These are phyloP conservation scores for Cotesia chilonis DNA, from an alignment of 1,140 invertebrate species.

Conservation along the genomic window DNA sequence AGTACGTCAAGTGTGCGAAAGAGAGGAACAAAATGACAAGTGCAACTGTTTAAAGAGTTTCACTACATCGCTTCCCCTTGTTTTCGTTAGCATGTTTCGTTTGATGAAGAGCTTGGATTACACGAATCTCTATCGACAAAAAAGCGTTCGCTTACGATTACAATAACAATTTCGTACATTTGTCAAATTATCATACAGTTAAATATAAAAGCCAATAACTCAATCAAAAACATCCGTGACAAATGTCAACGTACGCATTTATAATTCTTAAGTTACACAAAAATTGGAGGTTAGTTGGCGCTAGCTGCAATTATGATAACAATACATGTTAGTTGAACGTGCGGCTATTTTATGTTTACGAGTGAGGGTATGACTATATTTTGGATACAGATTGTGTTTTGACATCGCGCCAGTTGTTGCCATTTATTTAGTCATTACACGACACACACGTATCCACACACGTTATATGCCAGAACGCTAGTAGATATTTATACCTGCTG, in stretches of 20 bases:
- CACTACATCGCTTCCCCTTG: background rate
- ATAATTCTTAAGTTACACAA: too few species aligned
- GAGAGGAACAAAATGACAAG: conserved; percentile 28
- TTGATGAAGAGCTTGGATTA: too few species aligned
- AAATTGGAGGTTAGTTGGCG: background rate
- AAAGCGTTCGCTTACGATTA: too few species aligned
- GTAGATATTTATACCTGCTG: too few species aligned
- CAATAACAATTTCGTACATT: too few species aligned
- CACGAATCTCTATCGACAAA: too few species aligned
- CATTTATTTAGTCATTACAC: conserved; percentile 67
- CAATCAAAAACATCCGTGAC: conserved; percentile 66
- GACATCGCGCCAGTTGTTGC: conserved; percentile 61
- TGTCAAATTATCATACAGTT: too few species aligned
- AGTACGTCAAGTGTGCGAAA: conserved; percentile 11
- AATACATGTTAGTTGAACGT: too few species aligned
- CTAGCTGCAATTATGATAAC: background rate
- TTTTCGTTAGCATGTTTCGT: too few species aligned
- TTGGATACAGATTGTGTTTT: too few species aligned
- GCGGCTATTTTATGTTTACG: conserved; percentile 50
- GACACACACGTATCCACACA: conserved; percentile 41
- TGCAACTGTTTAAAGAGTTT: conserved; percentile 14
- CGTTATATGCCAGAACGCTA: conserved; percentile 43
- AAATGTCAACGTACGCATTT: conserved; percentile 58
- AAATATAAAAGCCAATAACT: conserved; percentile 67
- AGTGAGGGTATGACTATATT: conserved; percentile 36